These are phyloP conservation scores for Manacus vitellinus DNA, from an alignment of 2,113 vertebrate species.

Conservation along the genomic window DNA sequence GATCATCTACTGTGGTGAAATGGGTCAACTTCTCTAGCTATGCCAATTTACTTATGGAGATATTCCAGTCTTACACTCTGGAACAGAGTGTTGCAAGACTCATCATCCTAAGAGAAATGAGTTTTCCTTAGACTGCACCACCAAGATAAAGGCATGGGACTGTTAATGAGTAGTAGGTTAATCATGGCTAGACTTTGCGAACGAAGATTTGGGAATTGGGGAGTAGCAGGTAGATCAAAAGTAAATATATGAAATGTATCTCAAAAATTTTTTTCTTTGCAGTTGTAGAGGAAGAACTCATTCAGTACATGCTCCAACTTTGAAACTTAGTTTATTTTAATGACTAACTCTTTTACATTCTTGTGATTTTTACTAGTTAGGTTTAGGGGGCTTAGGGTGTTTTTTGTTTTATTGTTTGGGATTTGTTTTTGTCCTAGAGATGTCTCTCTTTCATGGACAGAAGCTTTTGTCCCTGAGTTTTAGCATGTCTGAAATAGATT, in stretches of 20 bases:
- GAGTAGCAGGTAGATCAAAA: background rate
- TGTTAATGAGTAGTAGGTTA: fast-evolving
- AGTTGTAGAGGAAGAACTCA: background rate
- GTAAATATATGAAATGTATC: background rate
- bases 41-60: background rate
- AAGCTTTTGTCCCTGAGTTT: background rate
- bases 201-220: too few species aligned
- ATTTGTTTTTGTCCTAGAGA: background rate
- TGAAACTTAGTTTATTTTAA: background rate
- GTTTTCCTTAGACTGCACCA: background rate
- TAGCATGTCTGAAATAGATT: background rate
- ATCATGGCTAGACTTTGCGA: too few species aligned
- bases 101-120: background rate
- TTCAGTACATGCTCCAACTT: background rate
- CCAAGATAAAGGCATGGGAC: background rate
- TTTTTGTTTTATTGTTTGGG: background rate
- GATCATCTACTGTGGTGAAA: background rate
- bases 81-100: background rate
- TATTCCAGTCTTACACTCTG: background rate
- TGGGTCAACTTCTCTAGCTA: background rate
- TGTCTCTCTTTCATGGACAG: background rate
- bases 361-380: background rate
- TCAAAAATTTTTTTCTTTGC: background rate
- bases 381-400: fast-evolving
- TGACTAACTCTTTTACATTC: background rate